A percentile compares a stretch with the other conserved stretches of the same genome.
phyloP scores from a whole-genome alignment of 2,797 vertebrate species.

The Chelidonichthys spinosus region DNA sequence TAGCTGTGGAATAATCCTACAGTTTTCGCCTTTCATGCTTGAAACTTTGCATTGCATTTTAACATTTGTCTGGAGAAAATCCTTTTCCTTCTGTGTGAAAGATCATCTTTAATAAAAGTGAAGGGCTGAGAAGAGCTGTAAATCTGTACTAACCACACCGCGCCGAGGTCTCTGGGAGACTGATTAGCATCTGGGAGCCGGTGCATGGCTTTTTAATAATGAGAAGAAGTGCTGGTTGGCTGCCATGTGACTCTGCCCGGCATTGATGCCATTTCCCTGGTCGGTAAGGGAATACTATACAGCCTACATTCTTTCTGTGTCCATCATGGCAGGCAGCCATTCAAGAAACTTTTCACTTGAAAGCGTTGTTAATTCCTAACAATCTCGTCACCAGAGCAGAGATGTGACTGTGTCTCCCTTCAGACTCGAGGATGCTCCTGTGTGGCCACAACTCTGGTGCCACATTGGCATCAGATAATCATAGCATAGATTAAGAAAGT shows the following conservation, averaged over 20 bases:
- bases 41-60: conserved; percentile 97
- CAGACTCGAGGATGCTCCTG: conserved; percentile 22
- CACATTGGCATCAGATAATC: not conserved
- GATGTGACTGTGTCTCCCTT: conserved; percentile 45
- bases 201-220: conserved; percentile 90
- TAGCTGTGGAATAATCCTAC: conserved; percentile 89
- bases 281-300: conserved; percentile 88
- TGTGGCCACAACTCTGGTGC: conserved; percentile 20
- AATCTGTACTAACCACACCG: conserved; percentile 93
- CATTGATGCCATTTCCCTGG: conserved; percentile 93
- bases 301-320: conserved; percentile 80
- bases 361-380: conserved; percentile 89
- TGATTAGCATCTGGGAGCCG: conserved; percentile 94
- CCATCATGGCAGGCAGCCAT: conserved; percentile 80
- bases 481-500: conserved; percentile 9
- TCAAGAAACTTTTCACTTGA: conserved; percentile 83
- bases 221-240: conserved; percentile 89
- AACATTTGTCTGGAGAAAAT: conserved; percentile 93
- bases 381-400: conserved; percentile 78
- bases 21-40: conserved; percentile 90
- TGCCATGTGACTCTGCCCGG: conserved; percentile 81
- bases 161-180: conserved; percentile 94
- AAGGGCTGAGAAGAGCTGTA: conserved; percentile 88
- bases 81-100: conserved; percentile 89
- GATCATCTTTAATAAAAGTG: conserved; percentile 96